Evolutionary conservation across 2,888 invertebrate genomes (phyloP), one percentile per base, ranked within the genome.

Genomic region (Microctonus brassicae): DNA sequence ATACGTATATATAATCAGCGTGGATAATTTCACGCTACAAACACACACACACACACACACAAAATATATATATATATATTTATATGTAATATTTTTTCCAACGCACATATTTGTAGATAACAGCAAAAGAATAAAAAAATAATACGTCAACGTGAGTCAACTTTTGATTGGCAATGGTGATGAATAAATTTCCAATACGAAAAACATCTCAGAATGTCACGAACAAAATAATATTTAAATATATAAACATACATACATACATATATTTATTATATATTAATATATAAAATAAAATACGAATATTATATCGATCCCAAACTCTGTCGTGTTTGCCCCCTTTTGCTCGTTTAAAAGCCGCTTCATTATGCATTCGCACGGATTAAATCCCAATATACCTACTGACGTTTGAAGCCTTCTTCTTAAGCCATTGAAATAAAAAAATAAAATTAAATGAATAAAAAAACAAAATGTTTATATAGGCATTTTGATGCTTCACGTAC

Each of bases 301-400:
- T 17, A 53, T 26, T 22, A 33, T 52, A 64, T 64, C 64, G 64
- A 64, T 64, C 34, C 47, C 29, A 17, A 64, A 64, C 52, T 53
- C 29, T 53, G 17, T 47, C 9, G 47, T 47, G 47, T 47, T n/a
- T n/a, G n/a, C n/a, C 17, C 47, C 64, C 64, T 53, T 52, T 64
- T 64, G 64, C 36, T 64, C 26, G 11, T 53, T 64, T 64, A 17
- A 62, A 24, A 58, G 34, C 29, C 55, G 17, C 69, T 69, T 61
- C 26, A 69, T 62, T 63, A 69, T 63, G 55, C 69, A 69, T 69
- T 63, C 62, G 29, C 63, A 63, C 53, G 69, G 57, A 69, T 63
- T 69, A 69, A 69, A 61, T 69, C 52, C 55, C 55, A 63, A n/a
- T n/a, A 63, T 69, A 24, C 47, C 47, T 17, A 47, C 39, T 61